These are phyloP conservation scores for Scaptomyza polygonia DNA, from an alignment of 2,888 invertebrate species.

Conservation along the genomic window DNA sequence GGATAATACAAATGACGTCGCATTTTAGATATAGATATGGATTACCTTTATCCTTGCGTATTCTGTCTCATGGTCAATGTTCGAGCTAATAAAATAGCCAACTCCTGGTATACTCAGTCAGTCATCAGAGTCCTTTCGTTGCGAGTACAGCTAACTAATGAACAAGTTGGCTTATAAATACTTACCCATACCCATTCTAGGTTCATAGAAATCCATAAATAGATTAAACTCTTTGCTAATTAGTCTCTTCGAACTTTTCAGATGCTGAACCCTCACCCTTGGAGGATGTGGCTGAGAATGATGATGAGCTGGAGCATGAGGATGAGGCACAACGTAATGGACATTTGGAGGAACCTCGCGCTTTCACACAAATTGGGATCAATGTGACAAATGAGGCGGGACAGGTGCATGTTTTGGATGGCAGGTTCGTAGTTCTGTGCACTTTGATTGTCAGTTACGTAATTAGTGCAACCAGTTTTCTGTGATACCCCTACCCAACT, in stretches of 20 bases:
- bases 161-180: constrained; percentile 51
- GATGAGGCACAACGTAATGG: constrained; percentile 56
- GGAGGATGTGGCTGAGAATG: constrained; percentile 65
- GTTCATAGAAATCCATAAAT: no score
- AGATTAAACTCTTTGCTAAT: neutral
- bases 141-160: constrained; percentile 42
- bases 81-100: constrained; percentile 3
- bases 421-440: constrained; percentile 79
- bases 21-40: neutral
- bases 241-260: constrained; percentile 14
- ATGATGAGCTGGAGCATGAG: constrained; percentile 15
- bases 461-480: constrained; percentile 80
- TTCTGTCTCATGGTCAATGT: constrained; percentile 37
- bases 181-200: constrained; percentile 34
- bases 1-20: neutral
- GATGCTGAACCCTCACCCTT: constrained; percentile 82
- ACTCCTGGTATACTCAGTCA: constrained; percentile 37
- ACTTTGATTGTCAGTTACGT: constrained; percentile 71
- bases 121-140: constrained; percentile 29
- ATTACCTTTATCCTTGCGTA: constrained; percentile 15
- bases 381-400: constrained; percentile 84
- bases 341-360: constrained; percentile 49
- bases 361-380: constrained; percentile 81
- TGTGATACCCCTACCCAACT: constrained; percentile 66
- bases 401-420: constrained; percentile 81